A percentile compares a stretch with the other conserved stretches of the same genome.
These are phyloP conservation scores for Geodia barretti DNA, from an alignment of 37 sponge, comb jelly and placozoan species.

Conservation along the genomic window DNA sequence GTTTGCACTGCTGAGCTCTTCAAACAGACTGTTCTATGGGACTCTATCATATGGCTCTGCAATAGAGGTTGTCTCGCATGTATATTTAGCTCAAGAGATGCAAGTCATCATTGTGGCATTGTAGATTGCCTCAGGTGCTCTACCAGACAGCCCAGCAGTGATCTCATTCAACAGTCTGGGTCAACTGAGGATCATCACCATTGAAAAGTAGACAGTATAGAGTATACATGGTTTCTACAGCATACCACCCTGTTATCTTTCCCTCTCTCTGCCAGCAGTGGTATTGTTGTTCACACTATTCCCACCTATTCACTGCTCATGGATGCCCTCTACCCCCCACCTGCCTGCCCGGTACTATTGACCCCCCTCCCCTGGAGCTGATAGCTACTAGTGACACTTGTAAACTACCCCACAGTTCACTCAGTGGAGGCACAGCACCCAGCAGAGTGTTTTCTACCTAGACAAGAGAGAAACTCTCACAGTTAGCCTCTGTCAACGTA, in stretches of 20 bases:
- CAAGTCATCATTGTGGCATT: no score
- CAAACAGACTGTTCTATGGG: constrained; percentile 32
- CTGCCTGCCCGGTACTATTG: constrained; percentile 38
- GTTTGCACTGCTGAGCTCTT: constrained; percentile 16
- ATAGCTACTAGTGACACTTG: neutral
- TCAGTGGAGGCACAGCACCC: constrained; percentile 14
- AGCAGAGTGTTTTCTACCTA: constrained; percentile 4
- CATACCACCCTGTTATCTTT: neutral
- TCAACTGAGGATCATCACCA: constrained; percentile 1
- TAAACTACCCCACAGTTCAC: neutral
- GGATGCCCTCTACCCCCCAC: constrained; percentile 40
- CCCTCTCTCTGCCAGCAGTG: neutral
- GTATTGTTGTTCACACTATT: neutral
- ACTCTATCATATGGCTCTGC: neutral
- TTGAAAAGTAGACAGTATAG: neutral
- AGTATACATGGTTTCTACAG: neutral
- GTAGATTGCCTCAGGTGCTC: constrained; percentile 3
- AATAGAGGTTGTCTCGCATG: constrained; percentile 11
- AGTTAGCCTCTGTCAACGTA: neutral
- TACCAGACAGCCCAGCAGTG: neutral
- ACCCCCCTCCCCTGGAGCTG: neutral
- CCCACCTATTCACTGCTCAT: constrained; percentile 36
- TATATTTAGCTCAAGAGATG: no score
- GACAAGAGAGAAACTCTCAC: constrained; percentile 16
- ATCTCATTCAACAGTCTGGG: constrained; percentile 5